These are phyloP conservation scores for Tetragnatha versicolor DNA, from an alignment of 1,140 invertebrate genomes.

Conservation along the genomic window DNA sequence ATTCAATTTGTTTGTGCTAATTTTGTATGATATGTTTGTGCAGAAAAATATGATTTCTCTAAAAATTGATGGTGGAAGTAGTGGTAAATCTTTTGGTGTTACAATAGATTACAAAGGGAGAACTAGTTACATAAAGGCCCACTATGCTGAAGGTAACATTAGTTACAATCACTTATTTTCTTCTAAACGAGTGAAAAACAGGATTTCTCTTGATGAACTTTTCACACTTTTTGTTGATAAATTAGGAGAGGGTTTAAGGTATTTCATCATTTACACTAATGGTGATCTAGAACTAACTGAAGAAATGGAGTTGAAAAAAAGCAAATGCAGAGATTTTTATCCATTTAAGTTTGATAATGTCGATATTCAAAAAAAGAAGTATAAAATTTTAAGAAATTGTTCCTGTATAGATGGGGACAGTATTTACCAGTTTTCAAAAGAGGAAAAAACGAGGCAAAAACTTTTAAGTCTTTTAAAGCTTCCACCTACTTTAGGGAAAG, in stretches of 20 bases:
- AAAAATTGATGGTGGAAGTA: not conserved
- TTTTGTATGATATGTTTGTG: conserved; percentile 18
- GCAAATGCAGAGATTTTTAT: not conserved
- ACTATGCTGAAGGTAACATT: conserved; percentile 12
- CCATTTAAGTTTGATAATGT: conserved; percentile 17
- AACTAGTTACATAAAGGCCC: conserved; percentile 22
- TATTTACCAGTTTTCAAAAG: conserved; percentile 13
- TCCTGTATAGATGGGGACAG: conserved; percentile 11
- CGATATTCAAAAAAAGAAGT: conserved; percentile 13
- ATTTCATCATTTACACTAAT: too few species aligned
- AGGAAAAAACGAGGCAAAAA: conserved; percentile 16
- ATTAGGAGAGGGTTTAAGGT: too few species aligned
- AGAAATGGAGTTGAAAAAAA: conserved; percentile 17
- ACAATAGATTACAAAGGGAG: conserved; percentile 17
- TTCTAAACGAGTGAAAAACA: not conserved
- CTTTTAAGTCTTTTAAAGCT: conserved; percentile 29
- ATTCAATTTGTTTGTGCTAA: conserved; percentile 13
- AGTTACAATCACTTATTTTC: conserved; percentile 11
- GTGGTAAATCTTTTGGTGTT: conserved; percentile 6
- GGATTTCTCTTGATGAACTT: conserved; percentile 8
- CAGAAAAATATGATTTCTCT: conserved; percentile 19
- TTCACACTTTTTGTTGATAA: conserved; percentile 24
- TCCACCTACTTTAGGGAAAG: conserved; percentile 12
- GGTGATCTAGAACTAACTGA: conserved; percentile 4
- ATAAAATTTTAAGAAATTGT: conserved; percentile 27